Percentiles rank a stretch among this genome's conserved stretches.
phyloP scores from a whole-genome alignment of 2,888 invertebrate species.

The Idaea dimidiata region DNA sequence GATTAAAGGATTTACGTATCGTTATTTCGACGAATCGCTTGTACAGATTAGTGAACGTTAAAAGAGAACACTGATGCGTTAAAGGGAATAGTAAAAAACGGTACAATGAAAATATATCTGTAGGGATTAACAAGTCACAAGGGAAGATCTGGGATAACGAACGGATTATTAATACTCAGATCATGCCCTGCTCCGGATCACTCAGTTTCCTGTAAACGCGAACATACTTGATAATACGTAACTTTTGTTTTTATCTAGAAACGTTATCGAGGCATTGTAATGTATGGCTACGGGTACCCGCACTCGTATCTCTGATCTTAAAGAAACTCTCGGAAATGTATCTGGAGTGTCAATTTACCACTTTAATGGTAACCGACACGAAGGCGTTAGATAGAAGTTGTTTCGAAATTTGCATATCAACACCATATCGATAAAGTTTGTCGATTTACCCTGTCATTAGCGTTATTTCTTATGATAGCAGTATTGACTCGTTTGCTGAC shows the following conservation, averaged over 20 bases:
- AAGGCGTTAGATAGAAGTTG: background rate
- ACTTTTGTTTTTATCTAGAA: background rate
- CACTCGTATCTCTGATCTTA: slow-evolving; percentile 2
- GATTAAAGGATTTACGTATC: slow-evolving; percentile 27
- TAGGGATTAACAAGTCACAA: background rate
- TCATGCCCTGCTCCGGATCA: background rate
- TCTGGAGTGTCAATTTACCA: background rate
- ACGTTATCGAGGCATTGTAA: background rate
- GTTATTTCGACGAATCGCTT: slow-evolving; percentile 17
- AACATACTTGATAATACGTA: background rate
- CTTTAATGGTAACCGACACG: slow-evolving; percentile 2
- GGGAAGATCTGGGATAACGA: slow-evolving; percentile 18
- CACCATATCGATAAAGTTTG: slow-evolving; percentile 10
- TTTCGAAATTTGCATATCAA: slow-evolving; percentile 3
- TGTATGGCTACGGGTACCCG: background rate
- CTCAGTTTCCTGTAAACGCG: background rate
- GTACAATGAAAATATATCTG: background rate
- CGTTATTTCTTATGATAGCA: slow-evolving; percentile 10
- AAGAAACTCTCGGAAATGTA: slow-evolving; percentile 1
- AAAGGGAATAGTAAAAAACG: slow-evolving; percentile 17
- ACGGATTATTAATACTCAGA: slow-evolving; percentile 21
- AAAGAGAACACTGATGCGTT: slow-evolving; percentile 22
- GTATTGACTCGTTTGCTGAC: slow-evolving; percentile 5
- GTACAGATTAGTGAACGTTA: slow-evolving; percentile 12
- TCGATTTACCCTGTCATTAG: slow-evolving; percentile 11